Conservation (phyloP, 1,140 invertebrate species). For the Camponotus floridanus region DNA sequence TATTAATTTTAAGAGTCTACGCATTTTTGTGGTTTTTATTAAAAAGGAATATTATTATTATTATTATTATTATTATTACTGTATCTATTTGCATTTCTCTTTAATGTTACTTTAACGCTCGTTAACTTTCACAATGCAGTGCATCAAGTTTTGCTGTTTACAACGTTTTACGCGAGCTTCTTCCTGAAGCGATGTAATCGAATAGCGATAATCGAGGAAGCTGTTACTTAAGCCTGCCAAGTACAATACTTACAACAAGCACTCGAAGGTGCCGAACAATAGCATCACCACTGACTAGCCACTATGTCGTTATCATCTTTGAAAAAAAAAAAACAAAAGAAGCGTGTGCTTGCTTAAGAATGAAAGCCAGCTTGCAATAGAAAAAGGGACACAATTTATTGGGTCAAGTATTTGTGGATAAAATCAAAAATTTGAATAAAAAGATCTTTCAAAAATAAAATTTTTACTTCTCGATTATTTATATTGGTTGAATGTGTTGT, state of each 20-base stretch:
- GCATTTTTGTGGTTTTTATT: not conserved
- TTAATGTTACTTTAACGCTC: slow-evolving; percentile 8
- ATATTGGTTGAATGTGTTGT: not conserved
- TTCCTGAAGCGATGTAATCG: slow-evolving; percentile 41
- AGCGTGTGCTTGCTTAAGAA: not conserved
- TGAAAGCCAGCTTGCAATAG: not conserved
- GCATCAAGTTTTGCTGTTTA: slow-evolving; percentile 41
- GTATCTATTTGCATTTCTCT: not conserved
- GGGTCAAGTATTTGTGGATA: not conserved
- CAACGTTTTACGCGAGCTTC: slow-evolving; percentile 37
- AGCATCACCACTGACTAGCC: slow-evolving; percentile 31
- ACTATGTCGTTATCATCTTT: slow-evolving; percentile 47
- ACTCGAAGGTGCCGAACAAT: slow-evolving; percentile 45
- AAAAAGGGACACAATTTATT: slow-evolving; percentile 41
- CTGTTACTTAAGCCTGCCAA: slow-evolving; percentile 57
- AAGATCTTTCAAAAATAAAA: not conserved
- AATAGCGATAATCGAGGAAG: slow-evolving; percentile 50
- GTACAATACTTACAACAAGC: slow-evolving; percentile 34
- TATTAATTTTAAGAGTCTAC: not conserved
- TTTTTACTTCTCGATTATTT: not conserved
- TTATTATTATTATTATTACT: not conserved
- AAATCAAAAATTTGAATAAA: slow-evolving; percentile 27
- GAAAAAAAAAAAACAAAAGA: slow-evolving; percentile 29
- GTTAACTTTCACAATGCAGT: slow-evolving; percentile 4
- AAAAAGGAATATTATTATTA: not conserved